Conservation (phyloP, 2,888 invertebrate genomes). For the Fissipunctia ypsillon region DNA sequence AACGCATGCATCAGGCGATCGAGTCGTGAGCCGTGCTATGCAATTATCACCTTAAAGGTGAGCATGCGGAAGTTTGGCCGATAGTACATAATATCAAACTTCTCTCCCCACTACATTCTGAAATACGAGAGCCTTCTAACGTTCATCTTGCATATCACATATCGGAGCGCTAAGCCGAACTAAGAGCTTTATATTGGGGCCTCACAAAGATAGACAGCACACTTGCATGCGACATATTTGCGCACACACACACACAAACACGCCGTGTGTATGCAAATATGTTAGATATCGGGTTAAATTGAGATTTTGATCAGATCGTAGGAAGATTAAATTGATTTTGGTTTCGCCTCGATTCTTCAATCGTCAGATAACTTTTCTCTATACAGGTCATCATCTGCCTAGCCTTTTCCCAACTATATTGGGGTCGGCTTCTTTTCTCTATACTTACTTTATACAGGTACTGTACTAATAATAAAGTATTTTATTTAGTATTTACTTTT, state of each 20-base stretch:
- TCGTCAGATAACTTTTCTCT: not conserved
- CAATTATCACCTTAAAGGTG: too few relatives aligned
- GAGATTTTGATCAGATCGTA: not conserved
- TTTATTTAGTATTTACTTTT: too few relatives aligned
- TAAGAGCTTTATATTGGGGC: slow-evolving; percentile 52
- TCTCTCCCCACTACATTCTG: not conserved
- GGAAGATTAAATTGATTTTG: not conserved
- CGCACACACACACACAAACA: too few relatives aligned
- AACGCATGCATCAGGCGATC: too few relatives aligned
- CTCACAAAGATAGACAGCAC: slow-evolving; percentile 30
- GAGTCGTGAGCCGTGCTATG: too few relatives aligned
- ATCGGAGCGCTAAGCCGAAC: slow-evolving; percentile 50
- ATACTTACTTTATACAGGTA: too few relatives aligned
- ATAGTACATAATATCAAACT: not conserved
- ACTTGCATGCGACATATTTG: slow-evolving; percentile 20
- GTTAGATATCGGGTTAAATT: not conserved
- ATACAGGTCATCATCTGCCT: too few relatives aligned
- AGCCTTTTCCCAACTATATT: too few relatives aligned
- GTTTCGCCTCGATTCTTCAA: not conserved
- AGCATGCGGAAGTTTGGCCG: too few relatives aligned
- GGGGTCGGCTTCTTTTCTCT: too few relatives aligned
- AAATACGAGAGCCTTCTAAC: slow-evolving; percentile 37
- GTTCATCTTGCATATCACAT: slow-evolving; percentile 33
- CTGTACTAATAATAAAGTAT: too few relatives aligned
- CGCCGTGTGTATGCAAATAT: slow-evolving; percentile 23